Evolutionary conservation across 2,797 vertebrate species (phyloP).

Genomic region (Catostomus latipinnis): DNA sequence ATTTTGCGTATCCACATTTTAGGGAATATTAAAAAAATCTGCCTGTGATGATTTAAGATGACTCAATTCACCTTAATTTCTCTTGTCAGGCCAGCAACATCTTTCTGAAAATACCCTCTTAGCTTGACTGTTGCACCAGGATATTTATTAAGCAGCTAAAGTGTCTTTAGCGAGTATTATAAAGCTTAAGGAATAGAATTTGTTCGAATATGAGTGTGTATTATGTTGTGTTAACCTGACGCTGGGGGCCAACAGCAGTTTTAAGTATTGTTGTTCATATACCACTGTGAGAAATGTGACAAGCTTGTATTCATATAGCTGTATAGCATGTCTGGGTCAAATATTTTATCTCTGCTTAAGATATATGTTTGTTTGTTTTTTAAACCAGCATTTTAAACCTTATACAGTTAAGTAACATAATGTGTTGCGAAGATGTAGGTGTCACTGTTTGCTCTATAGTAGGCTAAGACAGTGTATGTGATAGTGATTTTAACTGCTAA

Average conservation of each 20-base stretch:
- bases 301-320: no score
- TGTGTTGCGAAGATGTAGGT: no score
- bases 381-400: no score
- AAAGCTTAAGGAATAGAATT: no score
- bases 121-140: background rate
- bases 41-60: background rate
- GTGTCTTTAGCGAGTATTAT: background rate
- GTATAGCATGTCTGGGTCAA: no score
- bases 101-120: background rate
- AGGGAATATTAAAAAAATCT: background rate
- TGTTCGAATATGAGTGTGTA: background rate
- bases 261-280: slow-evolving; percentile 1
- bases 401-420: no score
- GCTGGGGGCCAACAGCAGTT: slow-evolving; percentile 6
- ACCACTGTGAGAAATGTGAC: background rate
- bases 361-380: no score
- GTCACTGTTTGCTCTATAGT: no score
- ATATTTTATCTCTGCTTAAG: no score
- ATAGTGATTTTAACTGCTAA: no score
- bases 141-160: background rate
- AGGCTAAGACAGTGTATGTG: no score
- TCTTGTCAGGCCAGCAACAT: background rate
- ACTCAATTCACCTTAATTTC: background rate
- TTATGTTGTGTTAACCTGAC: background rate
- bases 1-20: background rate